Base-by-base conservation (phyloP, 2,888 invertebrate genomes). In the Dynastes grantii region DNA sequence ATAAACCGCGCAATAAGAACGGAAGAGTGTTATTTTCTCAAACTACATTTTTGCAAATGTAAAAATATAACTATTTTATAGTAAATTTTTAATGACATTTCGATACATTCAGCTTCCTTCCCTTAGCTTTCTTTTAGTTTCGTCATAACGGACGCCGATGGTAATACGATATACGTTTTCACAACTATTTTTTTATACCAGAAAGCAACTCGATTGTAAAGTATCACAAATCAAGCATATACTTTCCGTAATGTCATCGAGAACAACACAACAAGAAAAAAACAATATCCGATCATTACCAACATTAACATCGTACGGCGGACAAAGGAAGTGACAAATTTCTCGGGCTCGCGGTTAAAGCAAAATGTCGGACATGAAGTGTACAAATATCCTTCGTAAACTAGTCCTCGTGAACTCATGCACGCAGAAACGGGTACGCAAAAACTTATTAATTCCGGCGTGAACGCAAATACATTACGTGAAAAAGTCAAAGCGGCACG, bases 401-500 rank as follows among this genome's bases (percentile, higher is more conserved):
- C 71, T 64, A 76, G 64, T 76, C 76, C 76, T 76, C 55, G 32
- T 22, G 51, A 65, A 51, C 76, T 76, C 77, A 68, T 49, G 77
- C 68, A 68, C 53, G 77, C 75, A 78, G 80, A 81, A 81, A 81
- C 77, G 81, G 78, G 80, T 77, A 78, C 81, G 81, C 79, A 79
- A 81, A 81, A 79, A 80, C 76, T 79, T 79, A 81, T 81, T 81
- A 81, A 81, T 80, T 81, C 80, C 80, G 80, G 78, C 77, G 81
- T 78, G 81, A 80, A 80, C 77, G 81, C 80, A 78, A 81, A 80
- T 79, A 81, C 77, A 80, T 81, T 81, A 78, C 81, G 80, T 81
- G 80, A 81, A 81, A 81, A 81, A 78, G 76, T 77, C 75, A 76
- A 81, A 81, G 79, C 55, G 37, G 80, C 81, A 81, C 55, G 11